Percentiles rank a stretch among this genome's conserved stretches.
Conservation (phyloP, 2,113 vertebrate species). For the Anolis carolinensis region DNA sequence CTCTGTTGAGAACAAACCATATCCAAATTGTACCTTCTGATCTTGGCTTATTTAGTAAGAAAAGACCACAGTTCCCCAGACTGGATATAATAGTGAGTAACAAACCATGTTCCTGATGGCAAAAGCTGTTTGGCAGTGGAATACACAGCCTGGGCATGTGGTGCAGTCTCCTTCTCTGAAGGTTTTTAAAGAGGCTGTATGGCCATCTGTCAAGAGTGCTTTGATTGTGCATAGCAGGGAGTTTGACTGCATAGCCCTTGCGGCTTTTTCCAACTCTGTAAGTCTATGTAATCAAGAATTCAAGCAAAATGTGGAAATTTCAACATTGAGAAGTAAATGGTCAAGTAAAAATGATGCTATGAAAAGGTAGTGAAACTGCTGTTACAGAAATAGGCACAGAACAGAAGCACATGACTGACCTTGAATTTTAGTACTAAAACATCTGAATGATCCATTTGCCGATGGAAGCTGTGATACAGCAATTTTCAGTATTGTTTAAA, state of each 20-base stretch:
- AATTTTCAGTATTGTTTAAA: conserved; percentile 19
- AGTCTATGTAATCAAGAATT: rapidly evolving
- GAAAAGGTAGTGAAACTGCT: neutral
- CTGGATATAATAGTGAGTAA: too few relatives aligned
- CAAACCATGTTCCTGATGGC: neutral
- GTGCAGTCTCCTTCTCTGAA: too few relatives aligned
- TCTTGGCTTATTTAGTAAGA: too few relatives aligned
- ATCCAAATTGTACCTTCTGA: too few relatives aligned
- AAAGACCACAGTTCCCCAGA: too few relatives aligned
- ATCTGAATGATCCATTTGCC: neutral
- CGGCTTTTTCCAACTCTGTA: too few relatives aligned
- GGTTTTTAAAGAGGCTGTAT: too few relatives aligned
- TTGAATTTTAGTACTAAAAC: neutral
- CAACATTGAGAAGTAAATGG: rapidly evolving
- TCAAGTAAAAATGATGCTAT: rapidly evolving
- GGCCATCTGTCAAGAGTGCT: too few relatives aligned
- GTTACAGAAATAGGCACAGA: rapidly evolving
- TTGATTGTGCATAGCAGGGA: too few relatives aligned
- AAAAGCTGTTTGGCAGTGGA: neutral
- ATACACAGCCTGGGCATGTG: too few relatives aligned
- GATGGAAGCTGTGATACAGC: neutral
- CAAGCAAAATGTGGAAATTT: neutral
- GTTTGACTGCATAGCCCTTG: too few relatives aligned
- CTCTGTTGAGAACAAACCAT: too few relatives aligned
- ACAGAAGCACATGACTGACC: neutral